Percentiles rank a stretch among this genome's conserved stretches.
Conservation (phyloP, 2,113 vertebrate genomes). For the Chrysemys picta region DNA sequence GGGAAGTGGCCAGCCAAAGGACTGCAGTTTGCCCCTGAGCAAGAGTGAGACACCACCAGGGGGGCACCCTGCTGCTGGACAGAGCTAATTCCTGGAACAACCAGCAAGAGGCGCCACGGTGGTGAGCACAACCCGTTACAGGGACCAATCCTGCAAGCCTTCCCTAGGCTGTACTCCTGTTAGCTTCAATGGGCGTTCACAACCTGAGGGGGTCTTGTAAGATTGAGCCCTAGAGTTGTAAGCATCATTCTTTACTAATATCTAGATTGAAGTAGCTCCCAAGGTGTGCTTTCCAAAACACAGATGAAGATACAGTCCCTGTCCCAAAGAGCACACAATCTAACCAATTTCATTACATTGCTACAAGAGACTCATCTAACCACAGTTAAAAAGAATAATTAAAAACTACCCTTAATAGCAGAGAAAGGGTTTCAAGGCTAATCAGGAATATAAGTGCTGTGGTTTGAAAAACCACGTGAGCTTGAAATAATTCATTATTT, state of each 20-base stretch:
- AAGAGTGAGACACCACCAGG: too few species aligned
- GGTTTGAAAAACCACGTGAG: not conserved
- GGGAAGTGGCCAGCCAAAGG: too few species aligned
- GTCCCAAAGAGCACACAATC: not conserved
- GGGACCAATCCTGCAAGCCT: not conserved
- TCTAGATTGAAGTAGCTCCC: not conserved
- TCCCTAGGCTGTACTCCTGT: not conserved
- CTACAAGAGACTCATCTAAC: not conserved
- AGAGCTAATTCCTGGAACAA: too few species aligned
- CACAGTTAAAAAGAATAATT: not conserved
- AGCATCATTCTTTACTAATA: not conserved
- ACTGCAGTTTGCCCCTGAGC: too few species aligned
- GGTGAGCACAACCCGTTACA: too few species aligned
- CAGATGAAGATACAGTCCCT: not conserved
- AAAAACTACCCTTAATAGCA: not conserved
- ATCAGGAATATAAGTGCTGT: accelerated
- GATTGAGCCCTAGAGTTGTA: accelerated
- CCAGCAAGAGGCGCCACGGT: too few species aligned
- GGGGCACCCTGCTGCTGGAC: too few species aligned
- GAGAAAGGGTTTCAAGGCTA: not conserved
- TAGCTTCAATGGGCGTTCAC: not conserved
- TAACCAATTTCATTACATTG: not conserved
- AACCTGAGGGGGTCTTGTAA: accelerated
- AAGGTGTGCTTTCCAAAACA: not conserved
- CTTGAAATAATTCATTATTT: accelerated